Evolutionary conservation across 2,113 vertebrate genomes (phyloP).

Genomic region (Rutilus rutilus): DNA sequence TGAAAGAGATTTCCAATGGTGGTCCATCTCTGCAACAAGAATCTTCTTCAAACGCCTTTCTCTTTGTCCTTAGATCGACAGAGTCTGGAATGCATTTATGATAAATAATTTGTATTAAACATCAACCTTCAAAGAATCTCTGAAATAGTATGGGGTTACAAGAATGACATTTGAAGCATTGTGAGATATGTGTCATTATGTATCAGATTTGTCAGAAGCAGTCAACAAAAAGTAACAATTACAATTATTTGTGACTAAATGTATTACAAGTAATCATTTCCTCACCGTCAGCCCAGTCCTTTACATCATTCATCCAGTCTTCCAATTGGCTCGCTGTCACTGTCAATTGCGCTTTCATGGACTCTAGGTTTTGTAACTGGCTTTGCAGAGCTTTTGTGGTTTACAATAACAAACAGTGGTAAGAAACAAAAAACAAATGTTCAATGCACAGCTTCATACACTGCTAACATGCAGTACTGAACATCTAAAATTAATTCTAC

Average conservation of each 20-base stretch:
- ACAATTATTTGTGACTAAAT: too few species aligned
- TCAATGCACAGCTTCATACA: background rate
- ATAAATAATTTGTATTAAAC: too few species aligned
- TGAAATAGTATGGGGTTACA: too few species aligned
- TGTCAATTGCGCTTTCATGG: background rate
- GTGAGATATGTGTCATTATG: too few species aligned
- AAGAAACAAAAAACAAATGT: background rate
- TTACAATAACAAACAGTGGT: background rate
- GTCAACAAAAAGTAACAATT: too few species aligned
- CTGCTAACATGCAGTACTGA: background rate
- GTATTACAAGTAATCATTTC: too few species aligned
- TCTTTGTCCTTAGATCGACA: too few species aligned
- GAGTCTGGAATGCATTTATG: too few species aligned
- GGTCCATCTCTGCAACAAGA: background rate
- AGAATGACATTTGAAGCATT: too few species aligned
- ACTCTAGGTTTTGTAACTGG: background rate
- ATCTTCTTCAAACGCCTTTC: background rate
- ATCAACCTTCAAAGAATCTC: too few species aligned
- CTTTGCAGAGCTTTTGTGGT: conserved; percentile 16
- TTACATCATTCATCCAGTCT: background rate
- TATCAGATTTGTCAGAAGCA: too few species aligned
- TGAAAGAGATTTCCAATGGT: too few species aligned
- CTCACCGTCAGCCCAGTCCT: background rate
- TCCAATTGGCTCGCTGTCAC: background rate
- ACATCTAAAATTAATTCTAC: background rate